phyloP scores from a whole-genome alignment of 2,797 vertebrate species.

The Acanthurus leucopareius region DNA sequence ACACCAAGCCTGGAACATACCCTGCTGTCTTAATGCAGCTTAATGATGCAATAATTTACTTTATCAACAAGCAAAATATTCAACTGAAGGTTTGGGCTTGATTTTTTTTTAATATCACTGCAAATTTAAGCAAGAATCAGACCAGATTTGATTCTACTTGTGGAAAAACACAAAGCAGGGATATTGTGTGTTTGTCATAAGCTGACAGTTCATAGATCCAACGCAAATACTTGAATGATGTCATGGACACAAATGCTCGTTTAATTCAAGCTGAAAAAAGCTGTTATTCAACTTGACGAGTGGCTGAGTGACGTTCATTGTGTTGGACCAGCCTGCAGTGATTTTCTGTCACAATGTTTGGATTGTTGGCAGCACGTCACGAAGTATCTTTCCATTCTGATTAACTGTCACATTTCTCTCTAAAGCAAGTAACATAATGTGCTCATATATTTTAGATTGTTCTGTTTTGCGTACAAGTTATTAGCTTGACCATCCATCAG shows the following conservation, averaged over 20 bases:
- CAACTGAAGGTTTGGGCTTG: neutral
- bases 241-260: conserved; percentile 7
- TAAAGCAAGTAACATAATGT: conserved; percentile 8
- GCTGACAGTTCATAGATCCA: conserved; percentile 39
- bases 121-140: conserved; percentile 21
- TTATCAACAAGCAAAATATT: conserved; percentile 13
- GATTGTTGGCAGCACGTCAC: conserved; percentile 36
- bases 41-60: conserved; percentile 15
- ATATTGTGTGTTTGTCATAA: conserved; percentile 21
- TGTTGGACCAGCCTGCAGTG: conserved; percentile 18
- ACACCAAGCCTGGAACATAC: neutral
- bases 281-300: conserved; percentile 37
- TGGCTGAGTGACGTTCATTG: conserved; percentile 50
- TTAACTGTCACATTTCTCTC: conserved; percentile 60
- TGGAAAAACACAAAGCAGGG: conserved; percentile 40
- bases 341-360: conserved; percentile 61
- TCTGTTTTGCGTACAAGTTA: conserved; percentile 4
- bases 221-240: conserved; percentile 21
- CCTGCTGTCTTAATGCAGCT: conserved; percentile 1
- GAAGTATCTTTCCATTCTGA: conserved; percentile 48
- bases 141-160: neutral
- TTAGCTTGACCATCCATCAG: neutral
- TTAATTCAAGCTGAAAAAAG: conserved; percentile 22
- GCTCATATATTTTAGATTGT: neutral
- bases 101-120: conserved; percentile 7